Evolutionary conservation across 2,888 invertebrate genomes (phyloP), one percentile per base, ranked within the genome.

Genomic region (Polydrusus cervinus): DNA sequence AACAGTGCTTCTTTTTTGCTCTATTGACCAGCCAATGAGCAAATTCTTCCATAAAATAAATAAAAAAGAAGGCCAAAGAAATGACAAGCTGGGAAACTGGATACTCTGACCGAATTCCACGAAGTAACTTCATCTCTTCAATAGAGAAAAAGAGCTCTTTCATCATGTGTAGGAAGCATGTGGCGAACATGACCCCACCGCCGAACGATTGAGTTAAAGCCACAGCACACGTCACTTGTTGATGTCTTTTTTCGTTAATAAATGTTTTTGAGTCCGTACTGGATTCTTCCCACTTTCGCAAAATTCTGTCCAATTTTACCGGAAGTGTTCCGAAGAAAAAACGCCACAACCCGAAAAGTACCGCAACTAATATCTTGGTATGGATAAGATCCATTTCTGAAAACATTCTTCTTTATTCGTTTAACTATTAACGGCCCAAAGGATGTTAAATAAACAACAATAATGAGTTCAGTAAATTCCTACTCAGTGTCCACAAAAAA

Each of bases 141-240:
- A 89, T 84, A 9, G 87, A 86, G 61, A 87, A 86, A 70, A 88
- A 85, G 1, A 89, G 89, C 82, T 90, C 90, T 1, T 90, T 89
- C 80, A 90, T 88, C 88, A 90, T 89, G 81, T 90, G 90, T n/a
- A 89, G 84, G 79, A 90, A 89, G 75, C 89, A 89, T 1, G 90
- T 90, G 38, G 90, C 89, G 69, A 90, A 86, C n/a, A 90, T 83
- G 3, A 90, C 89, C 9, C 90, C 90, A 9, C 90, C 90, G 18
- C 90, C 90, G 78, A 90, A 89, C 55, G 89, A 85, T 79, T 88
- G 88, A 66, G 89, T 84, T 62, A 87, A 78, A 18, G 85, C 86
- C 51, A 88, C 80, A 47, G 81, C 81, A 76, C 85, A 85, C 16
- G 82, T 84, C 3, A 87, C 84, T 78, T 83, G 83, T 53, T 81